phyloP scores from a whole-genome alignment of 2,113 vertebrate genomes.

The Cebidichthys violaceus region DNA sequence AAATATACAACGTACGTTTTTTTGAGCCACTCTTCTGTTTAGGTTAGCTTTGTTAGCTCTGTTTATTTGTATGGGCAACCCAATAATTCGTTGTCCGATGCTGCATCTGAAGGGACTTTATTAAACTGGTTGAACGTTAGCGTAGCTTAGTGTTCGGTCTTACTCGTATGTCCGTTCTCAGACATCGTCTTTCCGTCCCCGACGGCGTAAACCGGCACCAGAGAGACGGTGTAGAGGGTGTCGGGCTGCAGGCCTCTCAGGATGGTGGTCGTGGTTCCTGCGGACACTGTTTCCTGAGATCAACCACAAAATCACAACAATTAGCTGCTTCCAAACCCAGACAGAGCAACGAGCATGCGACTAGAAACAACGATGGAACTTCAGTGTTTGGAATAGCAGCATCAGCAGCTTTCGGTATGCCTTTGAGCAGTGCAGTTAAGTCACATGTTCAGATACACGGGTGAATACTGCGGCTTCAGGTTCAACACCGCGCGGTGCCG shows the following conservation, averaged over 20 bases:
- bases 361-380: neutral
- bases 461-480: too few species aligned
- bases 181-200: conserved; percentile 90
- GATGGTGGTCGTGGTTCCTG: conserved; percentile 88
- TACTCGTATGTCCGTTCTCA: conserved; percentile 92
- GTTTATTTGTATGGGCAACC: neutral
- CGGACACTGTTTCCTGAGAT: conserved; percentile 88
- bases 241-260: conserved; percentile 90
- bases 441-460: too few species aligned
- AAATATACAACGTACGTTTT: too few species aligned
- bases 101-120: neutral
- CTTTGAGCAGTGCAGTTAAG: neutral
- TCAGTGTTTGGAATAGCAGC: neutral
- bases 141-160: conserved; percentile 53
- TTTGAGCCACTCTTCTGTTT: too few species aligned
- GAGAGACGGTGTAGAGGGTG: conserved; percentile 89
- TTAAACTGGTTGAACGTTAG: too few species aligned
- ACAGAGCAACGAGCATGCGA: neutral
- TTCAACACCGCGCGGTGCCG: neutral
- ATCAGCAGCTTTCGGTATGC: neutral
- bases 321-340: conserved; percentile 8
- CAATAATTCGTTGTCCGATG: too few species aligned
- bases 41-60: too few species aligned
- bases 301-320: neutral
- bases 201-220: conserved; percentile 91